Evolutionary conservation across 2,113 vertebrate species (phyloP).

Genomic region (Anser cygnoides): DNA sequence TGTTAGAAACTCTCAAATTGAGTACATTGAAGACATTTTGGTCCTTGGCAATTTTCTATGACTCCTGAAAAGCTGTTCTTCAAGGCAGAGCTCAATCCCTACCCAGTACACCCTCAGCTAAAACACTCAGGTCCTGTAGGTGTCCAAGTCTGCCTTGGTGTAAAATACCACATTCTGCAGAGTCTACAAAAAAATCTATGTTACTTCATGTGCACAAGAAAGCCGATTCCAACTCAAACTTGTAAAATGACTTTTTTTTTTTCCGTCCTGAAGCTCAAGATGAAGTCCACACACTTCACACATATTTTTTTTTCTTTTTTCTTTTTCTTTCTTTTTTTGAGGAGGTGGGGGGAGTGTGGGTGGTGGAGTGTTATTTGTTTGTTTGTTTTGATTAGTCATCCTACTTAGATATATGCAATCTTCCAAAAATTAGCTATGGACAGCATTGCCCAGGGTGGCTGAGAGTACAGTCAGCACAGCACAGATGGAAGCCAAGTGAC

Average conservation of each 20-base stretch:
- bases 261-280: background rate
- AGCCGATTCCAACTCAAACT: background rate
- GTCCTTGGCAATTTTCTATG: background rate
- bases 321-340: too few relatives aligned
- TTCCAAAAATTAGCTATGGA: background rate
- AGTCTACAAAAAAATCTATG: fast-evolving
- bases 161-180: background rate
- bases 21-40: background rate
- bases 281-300: background rate
- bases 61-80: background rate
- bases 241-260: background rate
- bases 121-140: background rate
- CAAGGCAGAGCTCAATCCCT: background rate
- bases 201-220: background rate
- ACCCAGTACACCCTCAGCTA: background rate
- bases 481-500: background rate
- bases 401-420: background rate
- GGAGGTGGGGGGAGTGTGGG: too few relatives aligned
- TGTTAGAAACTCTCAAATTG: background rate
- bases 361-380: too few relatives aligned
- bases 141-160: background rate
- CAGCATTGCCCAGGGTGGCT: background rate
- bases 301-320: too few relatives aligned
- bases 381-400: background rate
- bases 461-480: background rate